These are phyloP conservation scores for Aldrovandia affinis DNA, from an alignment of 2,797 vertebrate genomes.

Conservation along the genomic window DNA sequence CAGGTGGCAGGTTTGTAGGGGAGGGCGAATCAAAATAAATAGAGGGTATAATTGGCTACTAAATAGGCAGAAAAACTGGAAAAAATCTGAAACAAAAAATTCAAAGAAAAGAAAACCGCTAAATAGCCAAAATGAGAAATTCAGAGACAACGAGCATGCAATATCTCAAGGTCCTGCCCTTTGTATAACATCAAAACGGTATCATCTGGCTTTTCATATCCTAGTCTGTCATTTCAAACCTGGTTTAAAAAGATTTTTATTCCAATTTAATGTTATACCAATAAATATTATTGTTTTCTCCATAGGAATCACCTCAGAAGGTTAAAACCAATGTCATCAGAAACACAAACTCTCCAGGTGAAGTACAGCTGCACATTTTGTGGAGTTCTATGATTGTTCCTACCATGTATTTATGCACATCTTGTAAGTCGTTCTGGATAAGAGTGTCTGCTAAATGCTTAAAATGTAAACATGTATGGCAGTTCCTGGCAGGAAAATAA, in stretches of 20 bases:
- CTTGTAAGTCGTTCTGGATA: too few relatives aligned
- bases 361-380: background rate
- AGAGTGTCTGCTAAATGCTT: too few relatives aligned
- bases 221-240: background rate
- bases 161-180: background rate
- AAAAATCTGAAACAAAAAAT: too few relatives aligned
- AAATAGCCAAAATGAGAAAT: background rate
- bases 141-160: background rate
- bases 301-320: constrained; percentile 92
- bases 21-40: too few relatives aligned
- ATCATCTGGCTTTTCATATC: background rate
- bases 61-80: too few relatives aligned
- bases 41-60: too few relatives aligned
- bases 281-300: constrained; percentile 17
- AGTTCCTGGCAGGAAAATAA: too few relatives aligned
- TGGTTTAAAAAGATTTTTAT: background rate
- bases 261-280: background rate
- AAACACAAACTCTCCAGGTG: constrained; percentile 93
- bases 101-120: too few relatives aligned
- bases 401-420: too few relatives aligned
- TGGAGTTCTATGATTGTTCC: too few relatives aligned
- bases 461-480: too few relatives aligned
- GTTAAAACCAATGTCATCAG: constrained; percentile 91
- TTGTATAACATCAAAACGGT: background rate
- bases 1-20: too few relatives aligned